Evolutionary conservation across 2,113 vertebrate species (phyloP).

Genomic region (Calyptommatus sinebrachiatus): DNA sequence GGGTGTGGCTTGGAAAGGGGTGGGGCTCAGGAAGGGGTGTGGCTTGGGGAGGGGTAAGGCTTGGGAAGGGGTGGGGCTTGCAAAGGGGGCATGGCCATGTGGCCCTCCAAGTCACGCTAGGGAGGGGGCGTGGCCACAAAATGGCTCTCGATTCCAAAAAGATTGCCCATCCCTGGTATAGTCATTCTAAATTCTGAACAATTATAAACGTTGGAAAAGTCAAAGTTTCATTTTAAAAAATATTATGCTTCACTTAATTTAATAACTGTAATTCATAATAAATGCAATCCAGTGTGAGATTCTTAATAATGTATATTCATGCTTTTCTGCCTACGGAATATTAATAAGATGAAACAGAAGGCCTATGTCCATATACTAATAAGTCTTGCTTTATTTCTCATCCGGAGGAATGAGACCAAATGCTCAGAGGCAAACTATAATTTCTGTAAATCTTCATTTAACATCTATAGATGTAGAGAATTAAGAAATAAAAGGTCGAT

Average conservation of each 20-base stretch:
- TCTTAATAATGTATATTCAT: slow-evolving; percentile 57
- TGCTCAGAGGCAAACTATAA: accelerated
- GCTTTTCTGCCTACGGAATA: slow-evolving; percentile 41
- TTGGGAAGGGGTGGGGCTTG: too few relatives aligned
- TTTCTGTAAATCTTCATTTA: neutral
- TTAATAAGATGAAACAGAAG: slow-evolving; percentile 35
- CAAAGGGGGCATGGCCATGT: too few relatives aligned
- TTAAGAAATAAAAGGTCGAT: neutral
- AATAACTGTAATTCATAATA: slow-evolving; percentile 64
- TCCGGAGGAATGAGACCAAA: slow-evolving; percentile 1
- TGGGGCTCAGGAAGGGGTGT: too few relatives aligned
- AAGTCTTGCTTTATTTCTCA: slow-evolving; percentile 10
- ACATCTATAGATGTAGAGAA: neutral
- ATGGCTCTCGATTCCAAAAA: too few relatives aligned
- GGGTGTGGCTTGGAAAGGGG: too few relatives aligned
- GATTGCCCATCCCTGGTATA: too few relatives aligned
- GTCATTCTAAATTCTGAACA: slow-evolving; percentile 36
- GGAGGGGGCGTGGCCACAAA: too few relatives aligned
- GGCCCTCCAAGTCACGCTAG: too few relatives aligned
- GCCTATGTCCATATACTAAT: slow-evolving; percentile 21
- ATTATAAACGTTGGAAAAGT: slow-evolving; percentile 38
- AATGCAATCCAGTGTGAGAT: slow-evolving; percentile 30
- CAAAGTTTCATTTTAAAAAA: slow-evolving; percentile 50
- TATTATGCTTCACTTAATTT: slow-evolving; percentile 58
- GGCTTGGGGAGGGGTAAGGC: too few relatives aligned